Evolutionary conservation across 2,797 vertebrate genomes (phyloP), one percentile per base, ranked within the genome.

Genomic region (Tiaroga cobitis): DNA sequence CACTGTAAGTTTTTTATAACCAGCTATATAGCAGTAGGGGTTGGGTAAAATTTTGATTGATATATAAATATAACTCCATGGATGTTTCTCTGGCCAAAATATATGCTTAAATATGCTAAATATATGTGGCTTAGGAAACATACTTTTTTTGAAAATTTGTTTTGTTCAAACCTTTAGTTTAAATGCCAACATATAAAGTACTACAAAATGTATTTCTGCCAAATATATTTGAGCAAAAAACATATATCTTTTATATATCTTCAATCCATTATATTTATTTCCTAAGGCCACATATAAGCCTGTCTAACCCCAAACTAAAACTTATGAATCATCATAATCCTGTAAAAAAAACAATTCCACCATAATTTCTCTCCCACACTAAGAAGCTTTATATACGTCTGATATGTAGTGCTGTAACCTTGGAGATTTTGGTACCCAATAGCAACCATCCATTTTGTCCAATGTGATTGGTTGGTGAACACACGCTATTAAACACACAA

Each of bases 401-500:
- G 26, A 56, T 37, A 69, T 67, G 49, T 49, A 77, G 77, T 74
- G 21, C 61, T 56, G 68, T 68, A 77, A 73, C 59, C 80, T 73
- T 85, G 76, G 59, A 88, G 75, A 78, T 69, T 67, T 29, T 73
- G 59, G 83, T 85, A 84, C 77, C 80, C 56, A 51, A 78, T 85
- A 83, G 80, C 85, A 87, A 88, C 87, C 43, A 18, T 65, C 39
- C 76, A 59, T 68, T 51, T 69, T 68, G 51, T 34, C 77, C 49
- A 46, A 29, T 67, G 54, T 43, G 69, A 32, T 15, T 80, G 15
- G 32, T 76, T 32, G 11, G 51, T 29, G 61, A 29, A 37, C 24
- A 46, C 68, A 78, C 24, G 1, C 69, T 68, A 65, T 65, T 51
- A 32, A 34, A 77, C 73, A 77, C 49, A 84, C 34, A 77, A 77